Conservation (phyloP, 2,797 vertebrate genomes). For the Hemitrygon akajei region DNA sequence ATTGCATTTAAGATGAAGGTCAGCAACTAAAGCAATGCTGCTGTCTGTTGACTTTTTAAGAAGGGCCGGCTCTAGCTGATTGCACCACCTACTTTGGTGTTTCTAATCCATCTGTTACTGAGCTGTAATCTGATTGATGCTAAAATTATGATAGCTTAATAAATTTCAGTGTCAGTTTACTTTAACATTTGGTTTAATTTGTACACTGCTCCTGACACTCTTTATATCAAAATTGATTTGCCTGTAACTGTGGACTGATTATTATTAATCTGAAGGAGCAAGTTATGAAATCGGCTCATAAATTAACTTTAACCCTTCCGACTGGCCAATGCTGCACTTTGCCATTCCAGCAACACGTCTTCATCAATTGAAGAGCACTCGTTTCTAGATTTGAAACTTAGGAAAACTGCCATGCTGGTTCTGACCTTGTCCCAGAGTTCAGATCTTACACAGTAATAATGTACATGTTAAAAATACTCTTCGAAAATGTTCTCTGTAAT, state of each 20-base stretch:
- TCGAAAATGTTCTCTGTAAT: neutral
- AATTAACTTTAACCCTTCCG: neutral
- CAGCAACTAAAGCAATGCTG: slow-evolving; percentile 38
- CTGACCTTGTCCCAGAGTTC: neutral
- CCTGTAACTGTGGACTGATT: slow-evolving; percentile 39
- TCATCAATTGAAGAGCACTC: neutral
- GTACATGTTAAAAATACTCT: neutral
- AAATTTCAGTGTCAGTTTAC: slow-evolving; percentile 34
- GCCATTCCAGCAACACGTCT: neutral
- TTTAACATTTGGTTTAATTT: slow-evolving; percentile 34
- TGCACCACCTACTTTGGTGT: neutral
- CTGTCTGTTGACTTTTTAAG: neutral
- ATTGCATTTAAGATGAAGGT: slow-evolving; percentile 39
- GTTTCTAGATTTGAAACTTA: neutral
- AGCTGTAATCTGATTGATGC: slow-evolving; percentile 40
- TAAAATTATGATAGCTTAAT: slow-evolving; percentile 41
- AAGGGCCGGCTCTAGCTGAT: slow-evolving; percentile 36
- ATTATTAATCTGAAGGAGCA: slow-evolving; percentile 38
- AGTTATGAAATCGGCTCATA: slow-evolving; percentile 25
- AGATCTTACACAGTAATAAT: neutral
- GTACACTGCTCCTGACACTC: neutral
- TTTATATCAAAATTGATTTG: slow-evolving; percentile 43
- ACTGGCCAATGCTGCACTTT: neutral
- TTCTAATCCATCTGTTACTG: neutral
- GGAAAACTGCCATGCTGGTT: neutral